phyloP scores from a whole-genome alignment of 2,113 vertebrate genomes.

The Ramphastos sulfuratus region DNA sequence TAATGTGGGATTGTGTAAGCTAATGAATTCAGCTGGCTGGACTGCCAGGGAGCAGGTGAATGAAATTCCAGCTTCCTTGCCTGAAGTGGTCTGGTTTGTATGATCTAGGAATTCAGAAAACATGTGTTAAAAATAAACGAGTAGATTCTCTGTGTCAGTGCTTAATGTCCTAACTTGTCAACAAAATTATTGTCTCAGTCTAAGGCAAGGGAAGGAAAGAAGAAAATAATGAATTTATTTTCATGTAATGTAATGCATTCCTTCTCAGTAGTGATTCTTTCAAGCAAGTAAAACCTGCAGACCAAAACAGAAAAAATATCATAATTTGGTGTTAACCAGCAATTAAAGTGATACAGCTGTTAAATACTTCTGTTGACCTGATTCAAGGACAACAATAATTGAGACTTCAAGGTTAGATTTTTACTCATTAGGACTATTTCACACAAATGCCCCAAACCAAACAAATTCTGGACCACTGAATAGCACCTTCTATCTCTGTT shows the following conservation, averaged over 20 bases:
- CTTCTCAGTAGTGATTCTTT: background rate
- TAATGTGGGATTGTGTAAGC: background rate
- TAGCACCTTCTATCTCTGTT: background rate
- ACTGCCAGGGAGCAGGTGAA: background rate
- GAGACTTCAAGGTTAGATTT: background rate
- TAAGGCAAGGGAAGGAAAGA: background rate
- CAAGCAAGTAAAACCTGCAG: background rate
- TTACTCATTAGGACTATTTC: background rate
- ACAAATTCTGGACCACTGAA: background rate
- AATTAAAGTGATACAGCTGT: background rate
- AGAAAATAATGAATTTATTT: background rate
- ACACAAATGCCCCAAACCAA: background rate
- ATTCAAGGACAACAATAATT: background rate
- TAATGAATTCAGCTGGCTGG: background rate
- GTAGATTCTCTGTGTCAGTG: background rate
- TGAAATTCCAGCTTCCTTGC: background rate
- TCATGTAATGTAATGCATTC: background rate
- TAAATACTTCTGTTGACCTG: background rate
- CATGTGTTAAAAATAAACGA: background rate
- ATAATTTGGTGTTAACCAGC: background rate
- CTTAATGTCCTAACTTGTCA: background rate
- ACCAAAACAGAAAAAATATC: background rate
- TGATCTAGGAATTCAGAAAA: background rate
- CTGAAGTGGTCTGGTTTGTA: background rate
- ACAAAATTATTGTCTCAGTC: background rate